phyloP scores from a whole-genome alignment of 2,888 invertebrate species.

The Oxycera nigricornis region DNA sequence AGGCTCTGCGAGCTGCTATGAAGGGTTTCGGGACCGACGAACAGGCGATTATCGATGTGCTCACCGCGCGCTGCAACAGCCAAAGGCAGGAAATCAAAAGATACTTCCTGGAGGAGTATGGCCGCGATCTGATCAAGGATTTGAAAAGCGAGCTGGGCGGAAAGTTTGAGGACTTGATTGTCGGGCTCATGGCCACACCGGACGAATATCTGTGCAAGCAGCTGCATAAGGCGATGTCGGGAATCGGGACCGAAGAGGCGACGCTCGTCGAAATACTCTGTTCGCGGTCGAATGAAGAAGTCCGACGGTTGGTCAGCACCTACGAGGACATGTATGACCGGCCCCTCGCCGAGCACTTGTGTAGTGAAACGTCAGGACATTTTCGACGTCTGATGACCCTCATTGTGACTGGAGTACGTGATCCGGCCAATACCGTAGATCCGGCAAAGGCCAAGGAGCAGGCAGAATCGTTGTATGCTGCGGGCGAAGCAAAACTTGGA shows the following conservation, averaged over 20 bases:
- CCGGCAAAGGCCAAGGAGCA: constrained; percentile 70
- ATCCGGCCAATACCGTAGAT: constrained; percentile 69
- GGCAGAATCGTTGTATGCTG: constrained; percentile 73
- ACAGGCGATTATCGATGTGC: constrained; percentile 73
- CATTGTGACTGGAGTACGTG: constrained; percentile 71
- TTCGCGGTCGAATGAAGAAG: constrained; percentile 72
- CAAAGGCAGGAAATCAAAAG: constrained; percentile 75
- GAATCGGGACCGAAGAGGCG: constrained; percentile 76
- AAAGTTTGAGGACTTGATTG: constrained; percentile 75
- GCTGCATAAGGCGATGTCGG: constrained; percentile 75
- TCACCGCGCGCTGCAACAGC: constrained; percentile 70
- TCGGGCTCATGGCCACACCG: constrained; percentile 73
- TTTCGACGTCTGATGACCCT: constrained; percentile 76
- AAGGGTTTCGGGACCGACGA: constrained; percentile 77
- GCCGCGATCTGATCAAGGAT: constrained; percentile 69
- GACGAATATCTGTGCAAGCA: constrained; percentile 75
- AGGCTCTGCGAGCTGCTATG: constrained; percentile 71
- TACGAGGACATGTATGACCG: constrained; percentile 72
- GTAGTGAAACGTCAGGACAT: constrained; percentile 78
- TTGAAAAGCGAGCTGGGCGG: constrained; percentile 76
- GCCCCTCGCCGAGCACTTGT: constrained; percentile 75
- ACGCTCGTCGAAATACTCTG: constrained; percentile 78
- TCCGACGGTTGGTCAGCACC: constrained; percentile 67
- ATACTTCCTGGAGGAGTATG: constrained; percentile 68
- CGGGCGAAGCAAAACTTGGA: constrained; percentile 73